Percentiles rank a stretch among this genome's conserved stretches.
Evolutionary conservation across 1,140 invertebrate genomes (phyloP).

Genomic region (Sinonovacula constricta): DNA sequence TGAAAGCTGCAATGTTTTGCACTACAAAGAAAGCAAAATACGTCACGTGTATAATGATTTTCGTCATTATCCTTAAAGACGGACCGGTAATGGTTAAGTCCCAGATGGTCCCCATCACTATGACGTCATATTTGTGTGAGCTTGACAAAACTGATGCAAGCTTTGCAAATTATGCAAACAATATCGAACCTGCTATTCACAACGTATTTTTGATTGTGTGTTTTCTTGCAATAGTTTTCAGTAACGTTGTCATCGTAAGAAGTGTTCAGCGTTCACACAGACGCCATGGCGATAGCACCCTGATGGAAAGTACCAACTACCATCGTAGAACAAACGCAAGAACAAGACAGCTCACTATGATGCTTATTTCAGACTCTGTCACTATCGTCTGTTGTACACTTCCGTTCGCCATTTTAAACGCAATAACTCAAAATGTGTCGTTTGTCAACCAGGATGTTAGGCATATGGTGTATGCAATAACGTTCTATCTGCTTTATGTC

Average conservation of each 20-base stretch:
- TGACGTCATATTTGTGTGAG: constrained; percentile 58
- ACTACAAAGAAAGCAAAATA: constrained; percentile 59
- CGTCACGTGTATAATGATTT: constrained; percentile 41
- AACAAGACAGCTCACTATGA: constrained; percentile 60
- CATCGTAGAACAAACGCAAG: constrained; percentile 18
- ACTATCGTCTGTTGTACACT: constrained; percentile 66
- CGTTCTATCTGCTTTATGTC: constrained; percentile 70
- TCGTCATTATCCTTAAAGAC: constrained; percentile 57
- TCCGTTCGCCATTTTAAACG: constrained; percentile 61
- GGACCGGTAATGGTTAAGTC: constrained; percentile 62
- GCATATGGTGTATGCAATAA: constrained; percentile 57
- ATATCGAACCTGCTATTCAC: constrained; percentile 67
- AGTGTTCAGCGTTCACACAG: constrained; percentile 37
- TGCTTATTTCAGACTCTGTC: constrained; percentile 67
- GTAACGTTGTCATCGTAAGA: constrained; percentile 71
- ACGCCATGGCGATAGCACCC: background rate
- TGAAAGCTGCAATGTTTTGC: constrained; percentile 60
- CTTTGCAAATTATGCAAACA: constrained; percentile 50
- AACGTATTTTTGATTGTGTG: constrained; percentile 60
- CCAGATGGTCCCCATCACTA: constrained; percentile 46
- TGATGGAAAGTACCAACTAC: background rate
- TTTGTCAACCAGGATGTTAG: constrained; percentile 43
- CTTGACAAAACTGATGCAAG: constrained; percentile 38
- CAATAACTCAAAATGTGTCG: constrained; percentile 32
- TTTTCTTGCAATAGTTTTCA: constrained; percentile 61